These are phyloP conservation scores for Eulimnadia texana DNA, from an alignment of 1,140 invertebrate species.

Conservation along the genomic window DNA sequence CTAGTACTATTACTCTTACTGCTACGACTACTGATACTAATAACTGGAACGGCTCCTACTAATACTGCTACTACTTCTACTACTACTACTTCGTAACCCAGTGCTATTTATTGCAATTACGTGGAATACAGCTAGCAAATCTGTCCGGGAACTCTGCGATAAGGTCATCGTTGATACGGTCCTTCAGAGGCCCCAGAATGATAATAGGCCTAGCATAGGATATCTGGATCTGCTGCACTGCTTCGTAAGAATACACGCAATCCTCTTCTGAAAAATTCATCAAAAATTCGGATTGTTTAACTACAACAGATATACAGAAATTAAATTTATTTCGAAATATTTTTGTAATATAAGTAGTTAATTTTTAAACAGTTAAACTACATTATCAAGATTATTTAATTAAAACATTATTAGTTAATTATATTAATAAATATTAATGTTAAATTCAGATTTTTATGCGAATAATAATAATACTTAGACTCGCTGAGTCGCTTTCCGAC, in stretches of 20 bases:
- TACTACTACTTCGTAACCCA: too few species aligned
- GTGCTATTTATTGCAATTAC: too few species aligned
- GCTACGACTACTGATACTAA: too few species aligned
- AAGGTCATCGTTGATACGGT: slow-evolving; percentile 96
- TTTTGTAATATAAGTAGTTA: too few species aligned
- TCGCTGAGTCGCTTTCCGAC: slow-evolving; percentile 23
- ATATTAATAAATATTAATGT: too few species aligned
- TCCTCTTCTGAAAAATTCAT: slow-evolving; percentile 26
- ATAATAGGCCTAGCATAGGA: slow-evolving; percentile 77
- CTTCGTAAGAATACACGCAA: slow-evolving; percentile 42
- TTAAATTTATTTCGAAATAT: too few species aligned
- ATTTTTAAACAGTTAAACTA: too few species aligned
- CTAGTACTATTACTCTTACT: too few species aligned
- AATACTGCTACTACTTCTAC: too few species aligned
- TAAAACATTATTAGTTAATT: not conserved
- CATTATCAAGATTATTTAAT: not conserved
- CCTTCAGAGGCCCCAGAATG: slow-evolving; percentile 93
- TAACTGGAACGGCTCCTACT: too few species aligned
- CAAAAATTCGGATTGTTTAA: not conserved
- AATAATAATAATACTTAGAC: slow-evolving; percentile 25
- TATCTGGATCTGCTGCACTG: slow-evolving; percentile 41
- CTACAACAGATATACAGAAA: not conserved
- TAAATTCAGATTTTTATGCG: too few species aligned
- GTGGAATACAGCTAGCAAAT: slow-evolving; percentile 98
- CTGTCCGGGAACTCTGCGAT: slow-evolving; percentile 96